A percentile compares a stretch with the other conserved stretches of the same genome.
Conservation (phyloP, 1,140 invertebrate genomes). For the Aphelenchoides avenae region DNA sequence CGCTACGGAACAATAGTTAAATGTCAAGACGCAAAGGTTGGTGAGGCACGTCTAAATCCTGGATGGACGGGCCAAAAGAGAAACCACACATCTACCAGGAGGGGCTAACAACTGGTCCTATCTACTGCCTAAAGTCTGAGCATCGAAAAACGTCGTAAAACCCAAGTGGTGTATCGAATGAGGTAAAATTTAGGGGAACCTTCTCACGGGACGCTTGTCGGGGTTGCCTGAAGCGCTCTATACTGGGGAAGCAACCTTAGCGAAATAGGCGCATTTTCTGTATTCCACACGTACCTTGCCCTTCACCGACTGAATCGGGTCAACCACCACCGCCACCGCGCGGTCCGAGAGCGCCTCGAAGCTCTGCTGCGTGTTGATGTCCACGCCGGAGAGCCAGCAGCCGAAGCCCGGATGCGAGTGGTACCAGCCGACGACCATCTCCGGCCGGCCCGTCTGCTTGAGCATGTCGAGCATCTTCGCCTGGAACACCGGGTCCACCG, state of each 20-base stretch:
- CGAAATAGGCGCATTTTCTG: no score
- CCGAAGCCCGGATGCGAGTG: slow-evolving; percentile 99
- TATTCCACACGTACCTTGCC: slow-evolving; percentile 69
- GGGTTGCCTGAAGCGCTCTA: slow-evolving; percentile 7
- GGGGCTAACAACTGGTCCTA: no score
- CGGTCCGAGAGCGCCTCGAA: slow-evolving; percentile 96
- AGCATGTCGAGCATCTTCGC: slow-evolving; percentile 99
- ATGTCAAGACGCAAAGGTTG: no score
- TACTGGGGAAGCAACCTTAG: background rate
- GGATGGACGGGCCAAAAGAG: slow-evolving; percentile 1
- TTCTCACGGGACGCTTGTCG: background rate
- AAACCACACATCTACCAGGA: no score
- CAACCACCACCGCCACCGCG: slow-evolving; percentile 97
- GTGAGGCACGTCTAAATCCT: no score
- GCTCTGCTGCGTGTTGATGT: slow-evolving; percentile 98
- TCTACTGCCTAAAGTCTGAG: no score
- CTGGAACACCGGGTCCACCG: slow-evolving; percentile 98
- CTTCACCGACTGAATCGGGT: slow-evolving; percentile 98
- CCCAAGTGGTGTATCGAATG: no score
- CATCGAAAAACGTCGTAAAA: no score
- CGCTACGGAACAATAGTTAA: background rate
- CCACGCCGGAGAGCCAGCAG: slow-evolving; percentile 94
- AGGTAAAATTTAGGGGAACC: background rate
- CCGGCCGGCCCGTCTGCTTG: slow-evolving; percentile 93
- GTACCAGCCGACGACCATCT: slow-evolving; percentile 99